Conservation (phyloP, 2,797 vertebrate genomes). For the Lepilemur ruficaudatus region DNA sequence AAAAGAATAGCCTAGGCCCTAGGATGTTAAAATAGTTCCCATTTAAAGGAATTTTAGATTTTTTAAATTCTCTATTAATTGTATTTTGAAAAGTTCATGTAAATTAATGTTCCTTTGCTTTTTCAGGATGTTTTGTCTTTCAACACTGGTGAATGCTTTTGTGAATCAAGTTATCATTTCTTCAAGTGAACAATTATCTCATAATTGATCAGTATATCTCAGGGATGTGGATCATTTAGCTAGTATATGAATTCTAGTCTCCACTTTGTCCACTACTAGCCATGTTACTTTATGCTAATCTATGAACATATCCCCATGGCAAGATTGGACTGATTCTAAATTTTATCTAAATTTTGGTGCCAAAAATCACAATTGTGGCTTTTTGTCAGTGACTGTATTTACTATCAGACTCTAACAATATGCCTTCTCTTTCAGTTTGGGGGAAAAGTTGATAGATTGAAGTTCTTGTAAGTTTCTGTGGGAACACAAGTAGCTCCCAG, state of each 20-base stretch:
- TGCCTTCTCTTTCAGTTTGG: neutral
- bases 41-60: constrained; percentile 3
- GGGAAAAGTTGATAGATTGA: neutral
- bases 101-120: constrained; percentile 1
- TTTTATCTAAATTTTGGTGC: constrained; percentile 9
- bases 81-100: neutral
- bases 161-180: constrained; percentile 7
- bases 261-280: neutral
- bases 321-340: neutral
- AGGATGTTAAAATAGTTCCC: neutral
- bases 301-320: neutral
- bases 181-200: neutral
- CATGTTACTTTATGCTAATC: neutral
- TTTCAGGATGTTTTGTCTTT: neutral
- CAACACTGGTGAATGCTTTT: neutral
- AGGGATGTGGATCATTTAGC: neutral
- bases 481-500: neutral
- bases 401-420: neutral
- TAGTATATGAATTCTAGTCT: neutral
- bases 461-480: neutral
- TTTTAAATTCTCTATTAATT: neutral
- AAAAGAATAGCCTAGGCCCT: neutral
- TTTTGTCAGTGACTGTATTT: neutral
- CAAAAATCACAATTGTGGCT: neutral
- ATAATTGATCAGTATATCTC: neutral